phyloP scores from a whole-genome alignment of 2,797 vertebrate species.

The Eidolon dupreanum region DNA sequence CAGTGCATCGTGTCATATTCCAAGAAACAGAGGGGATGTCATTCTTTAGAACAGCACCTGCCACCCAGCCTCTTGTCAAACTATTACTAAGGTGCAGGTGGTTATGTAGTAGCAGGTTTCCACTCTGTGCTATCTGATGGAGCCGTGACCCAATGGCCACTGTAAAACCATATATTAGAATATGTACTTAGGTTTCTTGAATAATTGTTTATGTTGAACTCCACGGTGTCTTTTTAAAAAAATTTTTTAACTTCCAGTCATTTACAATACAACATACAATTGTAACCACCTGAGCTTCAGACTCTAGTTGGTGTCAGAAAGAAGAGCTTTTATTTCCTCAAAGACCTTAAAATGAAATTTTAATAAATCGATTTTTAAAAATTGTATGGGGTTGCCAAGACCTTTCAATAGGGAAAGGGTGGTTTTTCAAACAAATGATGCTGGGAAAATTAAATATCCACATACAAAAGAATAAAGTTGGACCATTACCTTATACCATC shows the following conservation, averaged over 20 bases:
- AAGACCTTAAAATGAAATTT: background rate
- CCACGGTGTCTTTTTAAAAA: background rate
- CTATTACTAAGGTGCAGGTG: background rate
- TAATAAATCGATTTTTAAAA: constrained; percentile 4
- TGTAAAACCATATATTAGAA: constrained; percentile 44
- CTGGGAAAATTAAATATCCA: background rate
- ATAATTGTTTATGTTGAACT: background rate
- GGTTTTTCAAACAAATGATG: background rate
- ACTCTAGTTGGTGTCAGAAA: background rate
- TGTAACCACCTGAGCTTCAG: background rate
- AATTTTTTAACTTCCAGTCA: background rate
- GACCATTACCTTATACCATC: background rate
- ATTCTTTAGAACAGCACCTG: background rate
- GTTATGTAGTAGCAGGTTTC: constrained; percentile 2
- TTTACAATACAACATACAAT: background rate
- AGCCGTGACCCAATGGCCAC: constrained; percentile 43
- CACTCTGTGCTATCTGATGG: background rate
- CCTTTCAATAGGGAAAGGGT: background rate
- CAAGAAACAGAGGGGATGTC: background rate
- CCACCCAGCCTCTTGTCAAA: background rate
- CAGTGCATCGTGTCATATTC: background rate
- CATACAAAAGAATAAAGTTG: background rate
- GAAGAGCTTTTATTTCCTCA: background rate
- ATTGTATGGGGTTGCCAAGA: background rate
- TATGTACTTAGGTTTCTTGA: constrained; percentile 35